Base-by-base conservation (phyloP, 2,888 invertebrate genomes). In the Megaustenia siamemsis region DNA sequence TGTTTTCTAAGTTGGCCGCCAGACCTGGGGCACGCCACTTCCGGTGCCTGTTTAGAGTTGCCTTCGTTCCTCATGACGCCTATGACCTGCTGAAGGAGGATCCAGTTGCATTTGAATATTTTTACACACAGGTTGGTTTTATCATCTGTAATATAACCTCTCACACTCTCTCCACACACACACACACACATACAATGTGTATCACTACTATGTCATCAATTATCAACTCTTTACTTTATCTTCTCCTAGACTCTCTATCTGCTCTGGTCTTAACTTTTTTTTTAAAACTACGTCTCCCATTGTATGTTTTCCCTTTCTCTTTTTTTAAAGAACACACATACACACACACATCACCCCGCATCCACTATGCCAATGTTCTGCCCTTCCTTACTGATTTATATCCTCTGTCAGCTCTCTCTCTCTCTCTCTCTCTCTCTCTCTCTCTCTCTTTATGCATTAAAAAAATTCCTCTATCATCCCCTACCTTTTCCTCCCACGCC, bases 41-140 rank as follows among this genome's bases (percentile, higher is more conserved):
- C 86, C 90, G 93, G 0, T 98, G 98, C 93, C 95, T 98, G 60
- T 97, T 97, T 95, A 96, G 98, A 75, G 96, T 98, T 75, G 96
- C 97, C 18, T 98, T 97, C 95, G 97, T 98, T 91, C 98, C 98
- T 6, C 95, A 96, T 35, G 97, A 98, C 79, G 97, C 97, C 0
- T 97, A 97, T 5, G 96, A 96, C 84, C 94, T 98, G 80, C 96
- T 97, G 0, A 96, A 97, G 93, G 95, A 96, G 89, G 98, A 98
- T 95, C 95, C 97, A 24, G 96, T 96, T 35, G 97, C 97, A 0
- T 95, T 98, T 90, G 98, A 98, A 94, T 98, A 98, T 94, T 95
- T 98, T 56, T 98, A 97, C 94, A 95, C 96, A 93, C 98, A 98
- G 95, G 95, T 95, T 60, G 35, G 77, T 40, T 5, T 60, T 40